Evolutionary conservation across 2,113 vertebrate species (phyloP).

Genomic region (Neotoma lepida): DNA sequence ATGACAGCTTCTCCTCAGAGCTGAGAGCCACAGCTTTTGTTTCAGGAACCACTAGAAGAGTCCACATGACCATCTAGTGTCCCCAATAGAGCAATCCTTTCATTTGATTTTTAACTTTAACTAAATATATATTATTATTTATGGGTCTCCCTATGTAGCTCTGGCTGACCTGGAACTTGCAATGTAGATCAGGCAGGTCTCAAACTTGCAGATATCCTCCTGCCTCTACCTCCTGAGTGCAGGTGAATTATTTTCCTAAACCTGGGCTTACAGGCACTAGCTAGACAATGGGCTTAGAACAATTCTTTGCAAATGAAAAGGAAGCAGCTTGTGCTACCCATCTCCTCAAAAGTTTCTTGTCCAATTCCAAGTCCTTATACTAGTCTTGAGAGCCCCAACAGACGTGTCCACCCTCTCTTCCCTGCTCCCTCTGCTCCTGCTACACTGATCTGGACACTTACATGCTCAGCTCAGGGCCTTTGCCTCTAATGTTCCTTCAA

Average conservation of each 20-base stretch:
- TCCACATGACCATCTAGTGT: background rate
- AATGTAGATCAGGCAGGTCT: background rate
- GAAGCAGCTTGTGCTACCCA: accelerated
- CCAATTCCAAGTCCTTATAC: background rate
- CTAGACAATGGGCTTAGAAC: background rate
- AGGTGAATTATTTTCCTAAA: background rate
- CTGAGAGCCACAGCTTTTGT: background rate
- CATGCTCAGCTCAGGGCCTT: no score
- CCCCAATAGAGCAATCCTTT: no score
- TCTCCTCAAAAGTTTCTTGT: background rate
- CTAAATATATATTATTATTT: background rate
- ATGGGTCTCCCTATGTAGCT: background rate
- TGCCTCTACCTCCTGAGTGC: background rate
- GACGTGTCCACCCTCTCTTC: background rate
- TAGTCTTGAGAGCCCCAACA: background rate
- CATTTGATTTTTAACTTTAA: background rate
- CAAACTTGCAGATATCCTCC: background rate
- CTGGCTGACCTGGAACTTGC: background rate
- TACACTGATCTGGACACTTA: no score
- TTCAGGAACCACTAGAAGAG: background rate
- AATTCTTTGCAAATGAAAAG: background rate
- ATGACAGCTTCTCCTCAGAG: background rate
- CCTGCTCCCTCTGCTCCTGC: no score
- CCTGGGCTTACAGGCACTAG: background rate
- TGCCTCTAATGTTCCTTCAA: no score